phyloP scores from a whole-genome alignment of 2,113 vertebrate genomes.

The Oplegnathus fasciatus region DNA sequence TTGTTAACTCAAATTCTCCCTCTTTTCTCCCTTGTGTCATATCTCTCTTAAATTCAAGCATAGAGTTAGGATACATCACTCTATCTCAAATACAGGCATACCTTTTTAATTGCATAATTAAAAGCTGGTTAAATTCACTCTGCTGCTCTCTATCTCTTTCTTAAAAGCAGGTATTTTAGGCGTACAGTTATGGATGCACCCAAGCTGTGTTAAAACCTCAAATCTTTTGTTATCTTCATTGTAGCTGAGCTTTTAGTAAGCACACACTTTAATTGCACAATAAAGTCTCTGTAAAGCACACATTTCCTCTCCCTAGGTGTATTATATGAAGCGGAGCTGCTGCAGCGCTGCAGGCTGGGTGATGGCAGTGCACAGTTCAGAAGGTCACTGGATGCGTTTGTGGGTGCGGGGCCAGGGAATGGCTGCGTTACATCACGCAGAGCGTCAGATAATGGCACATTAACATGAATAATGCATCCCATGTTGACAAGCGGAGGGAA shows the following conservation, averaged over 20 bases:
- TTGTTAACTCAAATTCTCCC: conserved; percentile 46
- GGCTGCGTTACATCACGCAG: conserved; percentile 77
- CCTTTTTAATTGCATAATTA: conserved; percentile 68
- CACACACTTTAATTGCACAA: conserved; percentile 64
- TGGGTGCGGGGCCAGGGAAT: conserved; percentile 59
- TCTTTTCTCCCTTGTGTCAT: conserved; percentile 36
- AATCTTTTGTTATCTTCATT: conserved; percentile 42
- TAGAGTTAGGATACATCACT: conserved; percentile 42
- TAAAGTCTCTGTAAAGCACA: conserved; percentile 41
- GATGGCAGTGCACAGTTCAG: conserved; percentile 75
- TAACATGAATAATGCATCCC: conserved; percentile 83
- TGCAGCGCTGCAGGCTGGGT: conserved; percentile 57
- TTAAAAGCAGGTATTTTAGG: conserved; percentile 52
- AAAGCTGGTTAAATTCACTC: conserved; percentile 53
- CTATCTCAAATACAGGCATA: conserved; percentile 54
- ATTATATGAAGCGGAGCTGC: conserved; percentile 48
- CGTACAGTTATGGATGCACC: conserved; percentile 18
- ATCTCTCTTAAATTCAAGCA: conserved; percentile 49
- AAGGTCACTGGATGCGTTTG: conserved; percentile 77
- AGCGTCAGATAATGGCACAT: conserved; percentile 80
- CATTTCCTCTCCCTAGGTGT: conserved; percentile 19
- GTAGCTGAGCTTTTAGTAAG: conserved; percentile 45
- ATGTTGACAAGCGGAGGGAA: conserved; percentile 77
- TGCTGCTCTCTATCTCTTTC: conserved; percentile 37
- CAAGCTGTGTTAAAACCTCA: conserved; percentile 33